Base-by-base conservation (phyloP, 2,888 invertebrate species). In the Drosophila multiciliata region DNA sequence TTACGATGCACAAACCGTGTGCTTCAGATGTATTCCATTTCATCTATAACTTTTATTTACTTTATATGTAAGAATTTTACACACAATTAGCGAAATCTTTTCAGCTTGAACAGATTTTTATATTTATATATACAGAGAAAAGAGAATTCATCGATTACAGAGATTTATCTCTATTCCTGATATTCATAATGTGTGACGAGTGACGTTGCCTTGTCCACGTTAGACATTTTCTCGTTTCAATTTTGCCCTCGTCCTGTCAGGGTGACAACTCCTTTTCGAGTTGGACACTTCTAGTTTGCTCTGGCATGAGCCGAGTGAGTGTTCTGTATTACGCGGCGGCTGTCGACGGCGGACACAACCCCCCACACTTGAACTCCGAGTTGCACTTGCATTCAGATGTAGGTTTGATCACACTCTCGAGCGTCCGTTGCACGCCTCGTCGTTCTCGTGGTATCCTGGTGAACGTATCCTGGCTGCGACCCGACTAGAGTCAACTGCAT, bases 191-290 rank as follows among this genome's bases (percentile, higher is more conserved):
- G 87, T 82, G 23, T 23, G 23, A 23, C 70, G 65, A 59, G 61
- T 54, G 80, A 75, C 78, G 70, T 82, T 62, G 71, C 36, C 17
- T n/a, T 38, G 55, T 20, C 23, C 32, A 49, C 36, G 23, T 54
- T 17, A 29, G 55, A 42, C 72, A 48, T 49, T 17, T 17, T 9
- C 60, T 54, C 73, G 53, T 40, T 40, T 63, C 49, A 58, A 74
- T 64, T 33, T 48, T 72, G 40, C 53, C 64, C 69, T 48, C 76
- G 59, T 74, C 65, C 81, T 89, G 88, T 82, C 90, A 85, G 82
- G 75, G 73, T 83, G 88, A 87, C 87, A 90, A 85, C 88, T 89
- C 90, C 89, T 87, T 86, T 88, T 85, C 82, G 83, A 89, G 89
- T 88, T 89, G 70, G 89, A 89, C 90, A 89, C 90, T 90, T 86